Evolutionary conservation across 53 echinoderm and acorn worm species (phyloP).

Genomic region (Astropecten irregularis): DNA sequence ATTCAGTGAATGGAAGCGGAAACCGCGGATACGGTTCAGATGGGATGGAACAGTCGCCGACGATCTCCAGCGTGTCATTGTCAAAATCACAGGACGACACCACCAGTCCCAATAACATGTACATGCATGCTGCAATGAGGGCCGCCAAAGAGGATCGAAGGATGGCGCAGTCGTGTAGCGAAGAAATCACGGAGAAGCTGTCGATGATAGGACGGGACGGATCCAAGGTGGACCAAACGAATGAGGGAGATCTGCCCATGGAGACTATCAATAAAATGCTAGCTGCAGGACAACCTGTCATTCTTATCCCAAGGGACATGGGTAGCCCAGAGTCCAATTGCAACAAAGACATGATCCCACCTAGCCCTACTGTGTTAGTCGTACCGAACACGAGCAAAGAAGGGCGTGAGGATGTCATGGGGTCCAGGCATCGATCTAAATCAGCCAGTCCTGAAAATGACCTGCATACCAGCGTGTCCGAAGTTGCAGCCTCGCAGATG

Average conservation of each 20-base stretch:
- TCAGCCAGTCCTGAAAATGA: constrained; percentile 62
- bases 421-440: constrained; percentile 63
- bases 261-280: constrained; percentile 89
- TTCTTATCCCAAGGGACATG: constrained; percentile 87
- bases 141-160: constrained; percentile 34
- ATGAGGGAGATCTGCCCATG: constrained; percentile 70
- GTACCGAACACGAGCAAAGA: constrained; percentile 52
- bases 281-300: constrained; percentile 93
- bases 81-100: constrained; percentile 54
- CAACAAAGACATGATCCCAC: constrained; percentile 76
- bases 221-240: background rate
- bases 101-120: constrained; percentile 16
- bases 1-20: constrained; percentile 59
- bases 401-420: constrained; percentile 30
- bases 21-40: constrained; percentile 49
- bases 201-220: constrained; percentile 35
- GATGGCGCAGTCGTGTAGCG: constrained; percentile 29
- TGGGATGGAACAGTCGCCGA: constrained; percentile 77
- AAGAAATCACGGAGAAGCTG: constrained; percentile 44
- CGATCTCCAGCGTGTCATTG: constrained; percentile 85
- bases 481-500: constrained; percentile 58
- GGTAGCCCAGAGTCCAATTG: constrained; percentile 59
- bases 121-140: constrained; percentile 35
- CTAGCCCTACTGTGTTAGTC: constrained; percentile 81
- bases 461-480: background rate